Percentiles rank a stretch among this genome's conserved stretches.
These are phyloP conservation scores for Bujurquina vittata DNA, from an alignment of 2,113 vertebrate genomes.

Conservation along the genomic window DNA sequence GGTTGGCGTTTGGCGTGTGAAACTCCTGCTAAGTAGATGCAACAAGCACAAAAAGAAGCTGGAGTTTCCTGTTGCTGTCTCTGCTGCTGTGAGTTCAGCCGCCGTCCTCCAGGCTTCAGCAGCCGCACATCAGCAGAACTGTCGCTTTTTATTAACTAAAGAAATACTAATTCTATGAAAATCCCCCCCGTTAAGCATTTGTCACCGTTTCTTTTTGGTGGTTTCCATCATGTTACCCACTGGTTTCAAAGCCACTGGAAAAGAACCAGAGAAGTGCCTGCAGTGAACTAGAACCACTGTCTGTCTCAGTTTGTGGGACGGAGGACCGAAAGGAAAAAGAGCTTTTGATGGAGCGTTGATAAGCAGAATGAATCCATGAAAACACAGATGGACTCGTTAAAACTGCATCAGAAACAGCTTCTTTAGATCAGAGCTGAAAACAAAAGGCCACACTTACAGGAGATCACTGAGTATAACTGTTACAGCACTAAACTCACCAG, in stretches of 20 bases:
- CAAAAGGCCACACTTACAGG: background rate
- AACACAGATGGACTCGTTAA: too few relatives aligned
- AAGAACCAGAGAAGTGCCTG: background rate
- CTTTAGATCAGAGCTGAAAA: background rate
- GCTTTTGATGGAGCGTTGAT: too few relatives aligned
- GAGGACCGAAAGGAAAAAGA: too few relatives aligned
- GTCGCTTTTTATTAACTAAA: background rate
- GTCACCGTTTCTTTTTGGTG: too few relatives aligned
- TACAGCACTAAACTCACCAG: background rate
- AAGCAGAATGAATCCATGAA: too few relatives aligned
- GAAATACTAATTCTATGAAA: background rate
- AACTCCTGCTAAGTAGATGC: rapidly evolving
- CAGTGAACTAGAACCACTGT: background rate
- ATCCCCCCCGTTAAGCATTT: background rate
- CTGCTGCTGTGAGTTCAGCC: background rate
- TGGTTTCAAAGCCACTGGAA: background rate
- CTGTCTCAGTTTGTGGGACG: background rate
- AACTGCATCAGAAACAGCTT: background rate
- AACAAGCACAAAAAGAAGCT: background rate
- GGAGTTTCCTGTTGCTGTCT: background rate
- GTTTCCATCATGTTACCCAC: background rate
- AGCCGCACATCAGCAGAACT: too few relatives aligned
- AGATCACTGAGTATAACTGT: background rate
- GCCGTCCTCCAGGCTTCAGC: too few relatives aligned
- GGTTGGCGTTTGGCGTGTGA: background rate